These are phyloP conservation scores for Leucoraja erinaceus DNA, from an alignment of 2,113 vertebrate species.

Conservation along the genomic window DNA sequence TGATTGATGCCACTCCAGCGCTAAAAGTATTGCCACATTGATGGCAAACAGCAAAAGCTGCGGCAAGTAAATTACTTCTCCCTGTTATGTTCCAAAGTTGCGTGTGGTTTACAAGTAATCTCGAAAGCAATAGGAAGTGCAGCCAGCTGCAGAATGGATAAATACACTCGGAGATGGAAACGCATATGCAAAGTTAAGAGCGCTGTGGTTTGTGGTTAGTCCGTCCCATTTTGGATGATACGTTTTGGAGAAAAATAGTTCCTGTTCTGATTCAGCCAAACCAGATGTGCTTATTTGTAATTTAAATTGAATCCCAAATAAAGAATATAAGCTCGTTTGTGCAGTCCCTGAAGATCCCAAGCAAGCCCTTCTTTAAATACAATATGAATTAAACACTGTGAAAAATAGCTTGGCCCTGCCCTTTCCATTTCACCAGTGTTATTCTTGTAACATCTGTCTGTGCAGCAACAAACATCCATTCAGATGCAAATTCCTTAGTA, in stretches of 20 bases:
- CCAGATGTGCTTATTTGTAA: constrained; percentile 4
- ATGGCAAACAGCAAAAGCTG: background rate
- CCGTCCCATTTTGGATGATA: constrained; percentile 9
- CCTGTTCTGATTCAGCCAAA: background rate
- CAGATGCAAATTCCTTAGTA: background rate
- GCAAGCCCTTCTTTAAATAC: background rate
- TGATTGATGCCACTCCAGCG: background rate
- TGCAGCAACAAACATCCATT: background rate
- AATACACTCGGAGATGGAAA: background rate
- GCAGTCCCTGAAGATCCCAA: background rate
- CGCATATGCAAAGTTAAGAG: constrained; percentile 18
- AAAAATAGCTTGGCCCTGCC: background rate
- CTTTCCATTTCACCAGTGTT: background rate
- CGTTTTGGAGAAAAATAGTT: background rate
- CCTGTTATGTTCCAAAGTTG: background rate
- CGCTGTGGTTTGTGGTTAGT: constrained; percentile 23
- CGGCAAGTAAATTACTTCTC: background rate
- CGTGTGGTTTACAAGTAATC: background rate
- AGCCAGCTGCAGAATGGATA: background rate
- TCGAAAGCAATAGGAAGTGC: background rate
- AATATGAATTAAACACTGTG: background rate
- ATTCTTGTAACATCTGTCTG: background rate
- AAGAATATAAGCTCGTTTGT: background rate
- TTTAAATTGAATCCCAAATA: constrained; percentile 24
- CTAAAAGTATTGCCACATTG: background rate